Evolutionary conservation across 2,888 invertebrate genomes (phyloP).

Genomic region (Alviniconcha strummeri): DNA sequence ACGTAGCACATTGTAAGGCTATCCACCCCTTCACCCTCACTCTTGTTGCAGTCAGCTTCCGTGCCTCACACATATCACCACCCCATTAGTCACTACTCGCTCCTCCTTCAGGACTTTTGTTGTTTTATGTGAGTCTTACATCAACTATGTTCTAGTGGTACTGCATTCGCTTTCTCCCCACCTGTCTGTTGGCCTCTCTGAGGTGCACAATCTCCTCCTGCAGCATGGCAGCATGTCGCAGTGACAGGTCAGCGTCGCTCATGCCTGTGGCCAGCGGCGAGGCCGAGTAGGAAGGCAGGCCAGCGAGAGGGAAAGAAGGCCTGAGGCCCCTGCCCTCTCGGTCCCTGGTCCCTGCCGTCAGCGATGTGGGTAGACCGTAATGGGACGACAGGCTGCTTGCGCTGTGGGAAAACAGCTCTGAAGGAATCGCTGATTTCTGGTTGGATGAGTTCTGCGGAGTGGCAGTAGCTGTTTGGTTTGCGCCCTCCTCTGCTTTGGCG

Average conservation of each 20-base stretch:
- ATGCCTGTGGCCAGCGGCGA: not conserved
- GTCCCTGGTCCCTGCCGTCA: not conserved
- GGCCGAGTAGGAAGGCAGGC: not conserved
- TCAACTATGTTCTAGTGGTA: too few species aligned
- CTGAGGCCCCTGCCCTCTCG: not conserved
- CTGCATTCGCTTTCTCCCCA: not conserved
- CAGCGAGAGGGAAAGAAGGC: not conserved
- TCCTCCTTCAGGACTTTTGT: too few species aligned
- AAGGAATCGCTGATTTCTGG: not conserved
- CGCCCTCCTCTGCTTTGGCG: too few species aligned
- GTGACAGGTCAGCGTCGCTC: constrained; percentile 4
- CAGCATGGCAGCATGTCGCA: not conserved
- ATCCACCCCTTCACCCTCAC: too few species aligned
- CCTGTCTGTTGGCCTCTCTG: constrained; percentile 16
- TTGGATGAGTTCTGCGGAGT: not conserved
- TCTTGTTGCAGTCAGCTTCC: too few species aligned
- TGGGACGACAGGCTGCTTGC: constrained; percentile 29
- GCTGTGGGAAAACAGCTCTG: constrained; percentile 16
- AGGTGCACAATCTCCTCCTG: constrained; percentile 20
- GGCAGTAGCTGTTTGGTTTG: not conserved
- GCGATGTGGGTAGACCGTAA: constrained; percentile 10
- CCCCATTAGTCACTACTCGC: too few species aligned
- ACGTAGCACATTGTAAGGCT: too few species aligned
- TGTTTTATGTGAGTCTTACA: too few species aligned
- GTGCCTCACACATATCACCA: too few species aligned